Evolutionary conservation across 2,113 vertebrate species (phyloP).

Genomic region (Chionomys nivalis): DNA sequence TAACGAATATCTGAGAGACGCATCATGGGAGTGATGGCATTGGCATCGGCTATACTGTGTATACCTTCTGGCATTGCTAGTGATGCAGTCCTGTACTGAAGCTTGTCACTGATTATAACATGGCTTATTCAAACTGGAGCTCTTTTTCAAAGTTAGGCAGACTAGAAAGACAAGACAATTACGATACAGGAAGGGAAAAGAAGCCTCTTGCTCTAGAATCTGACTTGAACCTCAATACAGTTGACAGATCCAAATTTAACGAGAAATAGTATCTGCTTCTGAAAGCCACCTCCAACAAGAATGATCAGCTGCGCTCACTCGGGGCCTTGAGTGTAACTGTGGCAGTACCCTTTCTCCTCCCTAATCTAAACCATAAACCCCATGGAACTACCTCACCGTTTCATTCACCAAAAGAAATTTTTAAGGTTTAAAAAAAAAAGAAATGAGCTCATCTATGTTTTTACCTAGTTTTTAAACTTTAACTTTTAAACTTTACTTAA

Average conservation of each 20-base stretch:
- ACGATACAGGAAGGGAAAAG: neutral
- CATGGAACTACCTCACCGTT: neutral
- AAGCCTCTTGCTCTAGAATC: neutral
- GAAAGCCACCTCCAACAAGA: neutral
- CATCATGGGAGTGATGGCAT: neutral
- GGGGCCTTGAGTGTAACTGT: too few species aligned
- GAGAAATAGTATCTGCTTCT: neutral
- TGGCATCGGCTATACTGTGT: neutral
- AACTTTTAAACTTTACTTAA: neutral
- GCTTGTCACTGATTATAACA: slow-evolving; percentile 21
- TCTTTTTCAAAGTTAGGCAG: neutral
- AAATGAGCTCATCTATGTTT: neutral
- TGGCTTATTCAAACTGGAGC: slow-evolving; percentile 31
- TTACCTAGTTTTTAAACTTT: neutral
- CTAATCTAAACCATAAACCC: neutral
- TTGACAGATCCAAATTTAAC: neutral
- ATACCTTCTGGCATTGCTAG: slow-evolving; percentile 36
- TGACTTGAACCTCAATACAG: neutral
- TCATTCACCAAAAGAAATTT: neutral
- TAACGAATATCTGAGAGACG: slow-evolving; percentile 14
- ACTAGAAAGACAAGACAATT: neutral
- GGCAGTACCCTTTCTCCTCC: neutral
- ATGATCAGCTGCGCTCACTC: neutral
- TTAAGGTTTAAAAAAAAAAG: neutral
- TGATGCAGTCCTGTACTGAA: slow-evolving; percentile 47